Percentiles rank a stretch among this genome's conserved stretches.
phyloP scores from a whole-genome alignment of 2,888 invertebrate genomes.

The Pharmacophagus antenor region DNA sequence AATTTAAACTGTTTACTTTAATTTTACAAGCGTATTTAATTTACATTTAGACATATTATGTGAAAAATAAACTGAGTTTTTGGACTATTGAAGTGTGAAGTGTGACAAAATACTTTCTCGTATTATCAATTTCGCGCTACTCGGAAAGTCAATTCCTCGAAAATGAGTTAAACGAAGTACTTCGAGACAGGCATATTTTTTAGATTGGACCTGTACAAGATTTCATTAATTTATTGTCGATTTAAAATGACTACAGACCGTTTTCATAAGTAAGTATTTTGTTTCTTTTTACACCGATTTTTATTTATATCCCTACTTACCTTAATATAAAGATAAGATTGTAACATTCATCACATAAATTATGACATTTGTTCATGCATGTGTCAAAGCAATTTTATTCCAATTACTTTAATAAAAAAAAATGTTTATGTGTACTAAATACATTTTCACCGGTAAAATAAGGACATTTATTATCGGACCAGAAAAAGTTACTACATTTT shows the following conservation, averaged over 20 bases:
- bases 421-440: not conserved
- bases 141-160: constrained; percentile 52
- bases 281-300: constrained; percentile 29
- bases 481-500: too few species aligned
- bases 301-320: constrained; percentile 35
- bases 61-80: constrained; percentile 33
- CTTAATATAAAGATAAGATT: constrained; percentile 52
- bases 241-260: constrained; percentile 80
- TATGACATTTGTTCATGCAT: not conserved
- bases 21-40: constrained; percentile 8
- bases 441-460: not conserved
- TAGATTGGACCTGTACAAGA: constrained; percentile 6
- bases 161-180: constrained; percentile 72
- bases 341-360: constrained; percentile 26
- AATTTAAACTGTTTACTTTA: constrained; percentile 9
- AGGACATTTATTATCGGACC: not conserved
- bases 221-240: not conserved
- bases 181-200: constrained; percentile 10
- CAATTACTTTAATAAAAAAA: not conserved
- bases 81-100: constrained; percentile 46
- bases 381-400: not conserved
- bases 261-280: constrained; percentile 81
- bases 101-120: constrained; percentile 70
- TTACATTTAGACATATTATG: constrained; percentile 29
- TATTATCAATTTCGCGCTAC: constrained; percentile 62